Base-by-base conservation (phyloP, 2,888 invertebrate genomes). In the Mystacides longicornis region DNA sequence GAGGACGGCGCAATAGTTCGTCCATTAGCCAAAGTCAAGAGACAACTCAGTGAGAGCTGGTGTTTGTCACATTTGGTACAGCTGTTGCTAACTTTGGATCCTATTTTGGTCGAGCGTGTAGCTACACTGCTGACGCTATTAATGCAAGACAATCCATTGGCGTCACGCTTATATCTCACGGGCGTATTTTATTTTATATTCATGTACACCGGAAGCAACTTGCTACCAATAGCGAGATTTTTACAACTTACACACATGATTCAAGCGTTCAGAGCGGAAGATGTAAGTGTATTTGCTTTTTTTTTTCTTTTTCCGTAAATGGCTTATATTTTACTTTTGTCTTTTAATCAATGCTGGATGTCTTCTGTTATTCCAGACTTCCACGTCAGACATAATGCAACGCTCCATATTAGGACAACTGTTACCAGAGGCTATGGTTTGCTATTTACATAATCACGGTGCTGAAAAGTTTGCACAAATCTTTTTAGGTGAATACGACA, bases 181-280 rank as follows among this genome's bases (percentile, higher is more conserved):
- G 99, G 99, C 2, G 89, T 94, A 21, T 99, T 97, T 74, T 99
- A 92, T 77, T 99, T 99, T 71, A 95, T 99, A 78, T 80, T 99
- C 60, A 89, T 99, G 89, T 99, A 99, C 71, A 98, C 95, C 0
- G 99, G 98, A 14, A 97, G 97, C 31, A 99, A 99, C 68, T 86
- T 99, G 57, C 77, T 99, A 61, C 98, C 98, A 0, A 87, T 99
- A 52, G 97, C 97, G 0, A 81, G 88, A 65, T 95, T 99, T 73
- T 79, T 99, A 50, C 87, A 97, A 66, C 79, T 95, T 63, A 94
- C 97, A 1, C 99, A 99, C 69, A 87, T 90, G 76, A 92, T 91
- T 67, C 98, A 99, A 71, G 94, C 96, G 0, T 96, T 95, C 67
- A 82, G 93, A 65, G 86, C 89, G 43, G 93, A 94, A 63, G 93